A percentile compares a stretch with the other conserved stretches of the same genome.
Conservation (phyloP, 1,140 invertebrate genomes). For the Drosophila sp. region DNA sequence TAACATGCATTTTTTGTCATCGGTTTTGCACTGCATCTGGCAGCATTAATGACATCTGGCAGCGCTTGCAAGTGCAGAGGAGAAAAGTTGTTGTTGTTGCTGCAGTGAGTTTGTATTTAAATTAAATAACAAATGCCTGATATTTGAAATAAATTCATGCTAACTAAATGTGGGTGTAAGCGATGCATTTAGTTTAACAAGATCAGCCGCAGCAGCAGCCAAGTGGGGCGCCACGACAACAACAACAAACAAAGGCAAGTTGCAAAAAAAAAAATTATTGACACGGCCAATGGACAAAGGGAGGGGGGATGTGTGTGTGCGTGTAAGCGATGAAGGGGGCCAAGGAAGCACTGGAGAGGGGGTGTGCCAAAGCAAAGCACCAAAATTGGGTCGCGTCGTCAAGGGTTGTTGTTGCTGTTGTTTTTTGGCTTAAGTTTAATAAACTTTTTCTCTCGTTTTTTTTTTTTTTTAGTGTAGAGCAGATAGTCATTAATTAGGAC, state of each 20-base stretch:
- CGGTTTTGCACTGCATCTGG: background rate
- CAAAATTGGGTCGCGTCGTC: conserved; percentile 69
- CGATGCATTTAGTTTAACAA: conserved; percentile 35
- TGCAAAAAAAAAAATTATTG: conserved; percentile 10
- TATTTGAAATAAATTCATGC: conserved; percentile 9
- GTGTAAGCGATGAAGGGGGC: background rate
- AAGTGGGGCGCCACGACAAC: conserved; percentile 18
- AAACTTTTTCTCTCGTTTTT: conserved; percentile 28
- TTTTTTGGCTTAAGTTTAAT: conserved; percentile 18
- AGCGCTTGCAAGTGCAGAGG: conserved; percentile 1
- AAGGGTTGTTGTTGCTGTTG: conserved; percentile 25
- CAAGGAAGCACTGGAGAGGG: background rate
- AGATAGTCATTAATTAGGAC: conserved; percentile 4
- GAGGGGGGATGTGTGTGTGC: background rate
- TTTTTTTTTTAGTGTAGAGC: background rate
- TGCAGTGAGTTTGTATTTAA: conserved; percentile 3
- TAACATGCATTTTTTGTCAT: background rate
- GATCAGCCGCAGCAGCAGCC: conserved; percentile 31
- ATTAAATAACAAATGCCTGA: conserved; percentile 11
- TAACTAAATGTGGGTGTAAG: conserved; percentile 24
- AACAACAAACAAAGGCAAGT: conserved; percentile 49
- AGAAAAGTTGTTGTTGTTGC: conserved; percentile 16
- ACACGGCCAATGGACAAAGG: conserved; percentile 1
- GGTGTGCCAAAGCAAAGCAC: conserved; percentile 68
- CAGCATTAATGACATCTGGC: background rate